phyloP scores from a whole-genome alignment of 2,888 invertebrate species.

The Caradrina clavipalpis region DNA sequence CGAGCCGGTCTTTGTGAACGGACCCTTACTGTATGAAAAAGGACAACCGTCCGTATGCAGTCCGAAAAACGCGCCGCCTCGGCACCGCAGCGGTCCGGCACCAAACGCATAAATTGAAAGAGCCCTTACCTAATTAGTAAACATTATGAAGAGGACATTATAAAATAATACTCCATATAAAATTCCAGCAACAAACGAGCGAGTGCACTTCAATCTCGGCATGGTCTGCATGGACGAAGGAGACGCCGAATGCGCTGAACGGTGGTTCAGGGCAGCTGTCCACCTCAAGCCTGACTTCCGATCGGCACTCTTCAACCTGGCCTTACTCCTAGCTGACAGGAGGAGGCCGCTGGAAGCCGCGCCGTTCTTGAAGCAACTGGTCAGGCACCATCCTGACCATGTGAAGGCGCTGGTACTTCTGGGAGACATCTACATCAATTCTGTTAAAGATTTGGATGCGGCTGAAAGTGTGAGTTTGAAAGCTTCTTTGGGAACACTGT shows the following conservation, averaged over 20 bases:
- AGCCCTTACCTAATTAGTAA: no score
- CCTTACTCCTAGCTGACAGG: conserved; percentile 96
- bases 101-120: no score
- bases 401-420: conserved; percentile 98
- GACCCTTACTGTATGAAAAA: no score
- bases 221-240: conserved; percentile 99
- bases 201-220: conserved; percentile 98
- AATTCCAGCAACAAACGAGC: conserved; percentile 94
- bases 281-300: conserved; percentile 97
- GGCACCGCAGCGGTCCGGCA: no score
- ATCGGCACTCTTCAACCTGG: conserved; percentile 98
- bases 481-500: not conserved
- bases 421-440: conserved; percentile 99
- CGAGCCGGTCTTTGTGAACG: no score
- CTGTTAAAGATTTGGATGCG: conserved; percentile 97
- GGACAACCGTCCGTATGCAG: no score
- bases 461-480: conserved; percentile 96
- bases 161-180: not conserved
- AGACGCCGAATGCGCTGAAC: conserved; percentile 96
- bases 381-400: conserved; percentile 97
- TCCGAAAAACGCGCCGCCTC: no score
- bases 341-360: conserved; percentile 97
- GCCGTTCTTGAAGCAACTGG: conserved; percentile 97
- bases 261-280: conserved; percentile 97
- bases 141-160: not conserved